A percentile compares a stretch with the other conserved stretches of the same genome.
Conservation (phyloP, 1,140 invertebrate species). For the Macrobrachium nipponense region DNA sequence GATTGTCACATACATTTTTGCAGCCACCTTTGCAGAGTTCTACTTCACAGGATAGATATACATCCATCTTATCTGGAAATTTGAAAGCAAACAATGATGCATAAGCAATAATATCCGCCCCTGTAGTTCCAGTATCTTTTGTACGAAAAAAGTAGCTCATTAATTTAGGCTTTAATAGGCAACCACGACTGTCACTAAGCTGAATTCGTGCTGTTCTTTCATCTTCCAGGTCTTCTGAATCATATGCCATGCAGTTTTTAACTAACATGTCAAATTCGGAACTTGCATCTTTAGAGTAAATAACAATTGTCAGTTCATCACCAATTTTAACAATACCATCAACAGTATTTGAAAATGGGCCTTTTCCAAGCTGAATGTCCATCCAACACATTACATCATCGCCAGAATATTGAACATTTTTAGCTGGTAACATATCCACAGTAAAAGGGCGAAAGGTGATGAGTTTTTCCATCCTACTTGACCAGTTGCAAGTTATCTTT, state of each 20-base stretch:
- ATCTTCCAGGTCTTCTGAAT: slow-evolving; percentile 67
- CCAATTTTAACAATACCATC: slow-evolving; percentile 78
- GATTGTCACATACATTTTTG: slow-evolving; percentile 30
- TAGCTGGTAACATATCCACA: slow-evolving; percentile 79
- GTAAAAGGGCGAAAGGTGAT: slow-evolving; percentile 78
- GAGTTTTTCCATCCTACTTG: slow-evolving; percentile 69
- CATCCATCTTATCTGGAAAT: slow-evolving; percentile 88
- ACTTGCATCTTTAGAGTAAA: slow-evolving; percentile 77
- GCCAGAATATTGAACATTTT: slow-evolving; percentile 74
- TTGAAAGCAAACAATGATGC: slow-evolving; percentile 85
- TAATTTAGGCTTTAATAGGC: slow-evolving; percentile 83
- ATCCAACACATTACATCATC: slow-evolving; percentile 81
- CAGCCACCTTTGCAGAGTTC: slow-evolving; percentile 81
- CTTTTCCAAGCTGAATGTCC: slow-evolving; percentile 80
- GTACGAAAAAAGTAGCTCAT: slow-evolving; percentile 86
- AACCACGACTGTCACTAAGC: slow-evolving; percentile 73
- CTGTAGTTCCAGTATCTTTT: slow-evolving; percentile 78
- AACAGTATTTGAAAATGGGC: slow-evolving; percentile 79
- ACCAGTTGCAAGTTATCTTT: slow-evolving; percentile 73
- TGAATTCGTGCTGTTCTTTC: slow-evolving; percentile 66
- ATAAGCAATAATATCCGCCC: slow-evolving; percentile 83
- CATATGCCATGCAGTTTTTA: slow-evolving; percentile 80
- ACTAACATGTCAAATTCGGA: slow-evolving; percentile 77
- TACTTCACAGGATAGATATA: slow-evolving; percentile 86
- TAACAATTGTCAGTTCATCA: slow-evolving; percentile 77